Base-by-base conservation (phyloP, 2,888 invertebrate genomes). In the Nymphalis polychloros region DNA sequence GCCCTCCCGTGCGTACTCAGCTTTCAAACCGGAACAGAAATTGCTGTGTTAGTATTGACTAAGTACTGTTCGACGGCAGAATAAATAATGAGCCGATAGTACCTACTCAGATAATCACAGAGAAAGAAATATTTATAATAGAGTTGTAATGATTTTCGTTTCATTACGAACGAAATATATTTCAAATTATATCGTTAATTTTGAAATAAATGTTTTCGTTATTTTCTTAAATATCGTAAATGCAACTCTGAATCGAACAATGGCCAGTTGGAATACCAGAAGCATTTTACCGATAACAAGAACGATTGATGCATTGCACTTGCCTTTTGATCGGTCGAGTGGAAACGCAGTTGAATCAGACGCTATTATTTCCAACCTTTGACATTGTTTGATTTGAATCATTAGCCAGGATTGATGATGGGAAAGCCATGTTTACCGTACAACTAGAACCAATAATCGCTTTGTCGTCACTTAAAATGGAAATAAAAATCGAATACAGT, bases 291-390 rank as follows among this genome's bases (percentile, higher is more conserved):
- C 59, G 63, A 64, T 69, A 72, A 62, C 68, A 67, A 69, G 71
- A 68, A 35, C 66, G 60, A 68, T 64, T 66, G 65, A 64, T 65
- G 65, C 70, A 55, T 55, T 68, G 71, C 61, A 63, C 66, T 67
- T 46, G 63, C 68, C 67, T 66, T 73, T 73, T 73, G 72, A 73
- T 59, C 69, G 67, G 50, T 68, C 64, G 72, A 67, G 66, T 70
- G 61, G 69, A 72, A 73, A 59, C 41, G 35, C 59, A 59, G 64
- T 67, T 63, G 64, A 63, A 70, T 72, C 66, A 61, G 66, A 69
- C 48, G 66, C 64, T 70, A 68, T 70, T 69, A 66, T 66, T 68
- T 31, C 47, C 47, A 60, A 52, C 63, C 63, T 63, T 68, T 71
- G 67, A 65, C 65, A 65, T 35, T 55, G 67, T 66, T 66, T 69